Percentiles rank a stretch among this genome's conserved stretches.
Conservation (phyloP, 2,888 invertebrate species). For the Exocentrus adspersus region DNA sequence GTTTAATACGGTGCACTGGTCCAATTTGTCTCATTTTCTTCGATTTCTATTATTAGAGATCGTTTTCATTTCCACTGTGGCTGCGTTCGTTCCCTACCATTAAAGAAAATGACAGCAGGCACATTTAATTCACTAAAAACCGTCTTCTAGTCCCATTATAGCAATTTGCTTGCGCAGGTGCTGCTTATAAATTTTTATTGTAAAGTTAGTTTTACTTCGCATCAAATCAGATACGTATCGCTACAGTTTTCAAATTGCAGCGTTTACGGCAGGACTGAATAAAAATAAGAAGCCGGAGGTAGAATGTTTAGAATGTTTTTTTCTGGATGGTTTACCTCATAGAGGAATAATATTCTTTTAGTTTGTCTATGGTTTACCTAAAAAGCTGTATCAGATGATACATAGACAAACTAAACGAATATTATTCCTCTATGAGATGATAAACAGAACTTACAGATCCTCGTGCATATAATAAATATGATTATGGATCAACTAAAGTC, state of each 20-base stretch:
- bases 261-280: too few species aligned
- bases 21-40: slow-evolving; percentile 48
- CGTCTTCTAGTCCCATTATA: slow-evolving; percentile 29
- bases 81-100: slow-evolving; percentile 29
- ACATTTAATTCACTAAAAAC: slow-evolving; percentile 40
- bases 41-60: slow-evolving; percentile 51
- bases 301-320: too few species aligned
- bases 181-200: slow-evolving; percentile 4
- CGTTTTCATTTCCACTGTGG: slow-evolving; percentile 45
- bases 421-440: too few species aligned
- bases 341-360: too few species aligned
- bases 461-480: too few species aligned
- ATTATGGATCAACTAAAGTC: too few species aligned
- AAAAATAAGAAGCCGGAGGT: too few species aligned
- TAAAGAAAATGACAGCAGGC: slow-evolving; percentile 46
- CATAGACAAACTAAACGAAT: too few species aligned
- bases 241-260: slow-evolving; percentile 26
- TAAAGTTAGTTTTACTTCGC: slow-evolving; percentile 29
- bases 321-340: too few species aligned
- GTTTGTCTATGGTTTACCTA: too few species aligned
- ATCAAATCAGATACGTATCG: slow-evolving; percentile 17
- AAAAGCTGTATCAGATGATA: too few species aligned
- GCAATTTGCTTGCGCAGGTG: slow-evolving; percentile 33
- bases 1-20: slow-evolving; percentile 34
- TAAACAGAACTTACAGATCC: too few species aligned